These are phyloP conservation scores for Brachypalpus laphriformis DNA, from an alignment of 2,888 invertebrate genomes.

Conservation along the genomic window DNA sequence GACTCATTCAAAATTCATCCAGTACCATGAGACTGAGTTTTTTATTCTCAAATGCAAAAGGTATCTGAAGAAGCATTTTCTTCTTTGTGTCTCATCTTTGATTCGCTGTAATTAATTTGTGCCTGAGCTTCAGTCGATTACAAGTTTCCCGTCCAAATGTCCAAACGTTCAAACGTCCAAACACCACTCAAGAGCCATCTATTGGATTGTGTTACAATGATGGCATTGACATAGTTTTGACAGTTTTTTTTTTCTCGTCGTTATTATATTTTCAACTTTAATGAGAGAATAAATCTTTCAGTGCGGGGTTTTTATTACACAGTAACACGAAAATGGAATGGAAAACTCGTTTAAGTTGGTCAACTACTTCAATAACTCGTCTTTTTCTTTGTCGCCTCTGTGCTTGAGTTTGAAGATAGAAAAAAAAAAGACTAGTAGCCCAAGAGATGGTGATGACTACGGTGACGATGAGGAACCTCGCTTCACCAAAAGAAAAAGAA, in stretches of 20 bases:
- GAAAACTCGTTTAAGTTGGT: conserved; percentile 28
- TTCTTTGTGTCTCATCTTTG: not conserved
- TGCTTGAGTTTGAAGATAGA: not conserved
- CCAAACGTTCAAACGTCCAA: not conserved
- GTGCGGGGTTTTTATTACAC: not conserved
- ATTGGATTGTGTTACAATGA: conserved; percentile 47
- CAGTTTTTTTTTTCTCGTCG: not conserved
- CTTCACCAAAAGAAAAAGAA: not conserved
- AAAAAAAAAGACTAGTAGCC: not conserved
- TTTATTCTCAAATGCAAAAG: conserved; percentile 17
- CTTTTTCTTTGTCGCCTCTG: not conserved
- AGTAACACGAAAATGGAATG: conserved; percentile 8
- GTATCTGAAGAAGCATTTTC: too few species aligned
- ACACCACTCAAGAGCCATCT: conserved; percentile 14
- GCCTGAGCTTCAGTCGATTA: conserved; percentile 3
- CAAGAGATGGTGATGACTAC: not conserved
- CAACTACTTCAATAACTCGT: conserved; percentile 5
- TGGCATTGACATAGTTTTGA: conserved; percentile 54
- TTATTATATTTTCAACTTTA: conserved; percentile 28
- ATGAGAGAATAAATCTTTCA: conserved; percentile 25
- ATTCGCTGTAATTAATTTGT: not conserved
- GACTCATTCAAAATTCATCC: conserved; percentile 42
- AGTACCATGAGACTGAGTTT: not conserved
- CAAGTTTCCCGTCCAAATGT: conserved; percentile 17
- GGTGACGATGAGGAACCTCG: not conserved